These are phyloP conservation scores for Arion vulgaris DNA, from an alignment of 1,140 invertebrate species.

Conservation along the genomic window DNA sequence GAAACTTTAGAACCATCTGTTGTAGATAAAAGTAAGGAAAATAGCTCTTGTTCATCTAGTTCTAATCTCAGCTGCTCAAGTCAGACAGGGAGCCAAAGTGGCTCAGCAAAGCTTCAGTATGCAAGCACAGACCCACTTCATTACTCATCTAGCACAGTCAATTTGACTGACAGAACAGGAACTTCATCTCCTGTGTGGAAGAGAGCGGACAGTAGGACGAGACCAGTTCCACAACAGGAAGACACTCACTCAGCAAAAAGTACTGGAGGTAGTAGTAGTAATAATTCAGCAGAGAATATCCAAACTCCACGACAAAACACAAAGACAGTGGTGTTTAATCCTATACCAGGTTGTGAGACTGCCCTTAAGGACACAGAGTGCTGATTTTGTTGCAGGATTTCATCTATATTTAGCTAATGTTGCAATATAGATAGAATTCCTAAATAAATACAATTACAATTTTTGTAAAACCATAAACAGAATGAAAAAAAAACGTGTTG, in stretches of 20 bases:
- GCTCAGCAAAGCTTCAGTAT: slow-evolving; percentile 91
- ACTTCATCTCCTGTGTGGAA: slow-evolving; percentile 89
- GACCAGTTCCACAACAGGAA: slow-evolving; percentile 35
- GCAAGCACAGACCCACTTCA: slow-evolving; percentile 92
- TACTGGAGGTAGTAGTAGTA: slow-evolving; percentile 34
- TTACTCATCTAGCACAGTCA: slow-evolving; percentile 80
- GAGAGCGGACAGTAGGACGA: slow-evolving; percentile 73
- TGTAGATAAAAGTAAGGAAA: slow-evolving; percentile 62
- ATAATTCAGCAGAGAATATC: slow-evolving; percentile 38
- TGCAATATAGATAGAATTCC: not conserved
- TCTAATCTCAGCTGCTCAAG: slow-evolving; percentile 84
- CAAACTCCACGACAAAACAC: slow-evolving; percentile 51
- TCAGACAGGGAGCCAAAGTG: slow-evolving; percentile 44
- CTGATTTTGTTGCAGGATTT: slow-evolving; percentile 26
- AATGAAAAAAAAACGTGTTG: no score
- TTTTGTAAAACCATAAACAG: no score
- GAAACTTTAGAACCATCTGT: slow-evolving; percentile 68
- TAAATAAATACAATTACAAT: not conserved
- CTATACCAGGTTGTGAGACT: slow-evolving; percentile 39
- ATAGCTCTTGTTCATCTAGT: slow-evolving; percentile 77
- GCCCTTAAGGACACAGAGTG: slow-evolving; percentile 58
- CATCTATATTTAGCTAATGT: not conserved
- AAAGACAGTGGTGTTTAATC: slow-evolving; percentile 52
- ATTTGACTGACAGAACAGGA: slow-evolving; percentile 70
- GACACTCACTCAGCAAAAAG: slow-evolving; percentile 32